Evolutionary conservation across 2,113 vertebrate species (phyloP), one percentile per base, ranked within the genome.

Genomic region (Actinemys pallida): DNA sequence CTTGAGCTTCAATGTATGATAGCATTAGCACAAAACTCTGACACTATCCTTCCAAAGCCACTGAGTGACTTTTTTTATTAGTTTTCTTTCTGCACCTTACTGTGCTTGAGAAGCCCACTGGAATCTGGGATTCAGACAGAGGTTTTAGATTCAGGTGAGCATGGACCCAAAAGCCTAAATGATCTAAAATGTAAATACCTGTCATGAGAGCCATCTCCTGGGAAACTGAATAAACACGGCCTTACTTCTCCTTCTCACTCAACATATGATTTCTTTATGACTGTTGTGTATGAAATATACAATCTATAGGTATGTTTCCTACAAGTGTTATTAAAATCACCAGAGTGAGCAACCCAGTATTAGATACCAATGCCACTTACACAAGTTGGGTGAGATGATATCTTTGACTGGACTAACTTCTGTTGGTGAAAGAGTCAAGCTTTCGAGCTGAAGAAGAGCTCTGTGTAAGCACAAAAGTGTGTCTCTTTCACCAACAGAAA

Each of bases 11-110:
- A 53, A 9, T 0, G 6, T 3, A 25, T 29, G 59, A 72, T 3
- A 78, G 56, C 6, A 82, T 79, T 83, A 92, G 29, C 89, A 81
- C 7, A 94, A 90, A 96, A 82, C 84, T 54, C 79, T 49, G 14
- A 35, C 87, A 88, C 94, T 76, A 87, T 50, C 53, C 57, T 87
- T 84, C 45, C 52, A 93, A 94, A 95, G 83, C 47, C 81, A 94
- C 25, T 45, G 69, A 88, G 3, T 10, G 47, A 69, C 72, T 84
- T 57, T 9, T 45, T 83, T 35, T 3, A 20, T 42, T 31, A 57
- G 47, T 22, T 11, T 92, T 80, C 39, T 42, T 29, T 42, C 82
- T n/a, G 83, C 35, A 59, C 50, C 79, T 29, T 79, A 29, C 42
- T 92, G 86, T 81, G 90, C 3, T 29, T 86, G 52, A 50, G 0